A percentile compares a stretch with the other conserved stretches of the same genome.
Evolutionary conservation across 2,113 vertebrate genomes (phyloP).

Genomic region (Oophaga pumilio): DNA sequence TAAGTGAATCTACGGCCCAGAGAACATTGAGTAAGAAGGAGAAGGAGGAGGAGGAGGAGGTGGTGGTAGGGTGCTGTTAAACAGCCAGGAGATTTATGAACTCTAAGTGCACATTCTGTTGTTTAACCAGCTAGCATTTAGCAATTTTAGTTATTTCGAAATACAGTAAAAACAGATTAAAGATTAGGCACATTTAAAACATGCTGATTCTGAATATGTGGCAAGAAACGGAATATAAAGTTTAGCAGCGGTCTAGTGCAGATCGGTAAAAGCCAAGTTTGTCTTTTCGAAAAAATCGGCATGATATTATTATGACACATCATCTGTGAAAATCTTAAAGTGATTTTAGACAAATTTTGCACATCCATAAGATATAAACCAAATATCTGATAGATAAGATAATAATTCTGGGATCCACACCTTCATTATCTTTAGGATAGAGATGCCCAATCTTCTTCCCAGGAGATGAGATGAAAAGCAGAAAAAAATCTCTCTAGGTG

Average conservation of each 20-base stretch:
- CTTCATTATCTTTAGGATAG: too few species aligned
- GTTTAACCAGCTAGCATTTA: neutral
- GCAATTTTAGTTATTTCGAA: neutral
- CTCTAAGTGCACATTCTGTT: neutral
- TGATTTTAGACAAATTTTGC: too few species aligned
- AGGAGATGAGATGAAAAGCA: too few species aligned
- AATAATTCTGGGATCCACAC: too few species aligned
- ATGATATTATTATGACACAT: too few species aligned
- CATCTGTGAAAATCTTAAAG: too few species aligned
- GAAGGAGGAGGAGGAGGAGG: neutral
- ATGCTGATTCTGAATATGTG: neutral
- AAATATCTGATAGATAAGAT: too few species aligned
- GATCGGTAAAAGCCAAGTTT: too few species aligned
- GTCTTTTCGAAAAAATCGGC: too few species aligned
- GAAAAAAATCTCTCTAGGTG: too few species aligned
- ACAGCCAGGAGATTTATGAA: neutral
- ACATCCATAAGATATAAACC: too few species aligned
- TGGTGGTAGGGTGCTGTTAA: neutral
- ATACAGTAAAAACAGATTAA: neutral
- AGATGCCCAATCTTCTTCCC: too few species aligned
- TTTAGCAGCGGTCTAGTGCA: neutral
- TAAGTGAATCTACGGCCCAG: slow-evolving; percentile 3
- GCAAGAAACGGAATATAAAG: neutral
- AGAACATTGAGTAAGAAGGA: neutral
- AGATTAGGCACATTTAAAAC: neutral